Evolutionary conservation across 2,113 vertebrate genomes (phyloP).

Genomic region (Caranx melampygus): DNA sequence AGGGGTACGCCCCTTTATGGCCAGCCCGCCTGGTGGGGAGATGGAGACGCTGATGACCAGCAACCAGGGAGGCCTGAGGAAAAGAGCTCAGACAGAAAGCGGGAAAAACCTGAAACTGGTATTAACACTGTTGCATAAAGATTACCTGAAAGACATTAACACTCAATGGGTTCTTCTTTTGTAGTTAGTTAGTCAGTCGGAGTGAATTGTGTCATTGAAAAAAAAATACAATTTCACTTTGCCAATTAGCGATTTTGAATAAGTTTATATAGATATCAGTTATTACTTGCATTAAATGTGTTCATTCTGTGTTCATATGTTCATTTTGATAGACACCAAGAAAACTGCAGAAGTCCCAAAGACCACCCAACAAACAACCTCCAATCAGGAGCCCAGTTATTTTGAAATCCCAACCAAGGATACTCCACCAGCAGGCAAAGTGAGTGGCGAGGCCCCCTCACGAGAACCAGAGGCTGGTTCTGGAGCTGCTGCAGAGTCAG

Average conservation of each 20-base stretch:
- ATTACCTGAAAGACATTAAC: not conserved
- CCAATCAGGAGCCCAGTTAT: conserved; percentile 93
- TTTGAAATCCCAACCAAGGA: conserved; percentile 98
- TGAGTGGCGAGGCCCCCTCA: conserved; percentile 85
- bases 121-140: not conserved
- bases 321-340: conserved; percentile 64
- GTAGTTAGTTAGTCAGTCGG: not conserved
- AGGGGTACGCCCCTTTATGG: conserved; percentile 95
- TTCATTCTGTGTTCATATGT: not conserved
- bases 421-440: conserved; percentile 78
- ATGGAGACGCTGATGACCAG: conserved; percentile 88
- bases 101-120: conserved; percentile 85
- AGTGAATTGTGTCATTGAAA: not conserved
- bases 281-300: not conserved
- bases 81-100: conserved; percentile 83
- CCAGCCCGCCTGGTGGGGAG: conserved; percentile 98
- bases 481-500: conserved; percentile 77
- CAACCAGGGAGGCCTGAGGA: conserved; percentile 84
- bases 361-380: conserved; percentile 76
- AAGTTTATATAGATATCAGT: not conserved
- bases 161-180: not conserved
- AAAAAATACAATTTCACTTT: not conserved
- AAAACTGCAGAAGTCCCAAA: conserved; percentile 79
- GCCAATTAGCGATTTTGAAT: not conserved
- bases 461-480: conserved; percentile 84